A percentile compares a stretch with the other conserved stretches of the same genome.
phyloP scores from a whole-genome alignment of 2,888 invertebrate genomes.

The Glyphotaelius pellucidus region DNA sequence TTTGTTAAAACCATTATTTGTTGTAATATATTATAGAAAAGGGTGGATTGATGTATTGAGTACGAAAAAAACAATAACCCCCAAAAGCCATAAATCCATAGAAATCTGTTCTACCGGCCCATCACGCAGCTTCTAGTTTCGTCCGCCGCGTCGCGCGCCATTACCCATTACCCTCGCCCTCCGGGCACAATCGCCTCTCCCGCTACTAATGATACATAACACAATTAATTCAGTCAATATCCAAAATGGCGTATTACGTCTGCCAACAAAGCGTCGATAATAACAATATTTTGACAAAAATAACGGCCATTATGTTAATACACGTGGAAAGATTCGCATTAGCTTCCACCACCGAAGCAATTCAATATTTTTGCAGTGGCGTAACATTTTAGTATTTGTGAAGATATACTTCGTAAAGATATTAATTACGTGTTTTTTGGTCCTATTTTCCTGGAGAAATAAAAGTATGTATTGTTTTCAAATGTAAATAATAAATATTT shows the following conservation, averaged over 20 bases:
- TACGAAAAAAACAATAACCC: conserved; percentile 40
- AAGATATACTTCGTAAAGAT: no score
- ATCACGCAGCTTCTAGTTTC: conserved; percentile 46
- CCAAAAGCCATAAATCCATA: conserved; percentile 29
- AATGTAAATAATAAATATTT: no score
- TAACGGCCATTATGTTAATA: conserved; percentile 65
- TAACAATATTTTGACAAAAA: conserved; percentile 66
- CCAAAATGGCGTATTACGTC: conserved; percentile 48
- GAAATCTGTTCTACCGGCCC: conserved; percentile 28
- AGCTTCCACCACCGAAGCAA: conserved; percentile 43
- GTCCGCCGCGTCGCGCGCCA: conserved; percentile 62
- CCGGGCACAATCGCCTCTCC: conserved; percentile 50
- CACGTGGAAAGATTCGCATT: conserved; percentile 62
- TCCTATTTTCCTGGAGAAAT: no score
- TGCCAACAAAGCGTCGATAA: conserved; percentile 58
- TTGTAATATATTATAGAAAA: not conserved
- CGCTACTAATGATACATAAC: conserved; percentile 61
- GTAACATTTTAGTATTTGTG: not conserved
- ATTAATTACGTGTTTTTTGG: no score
- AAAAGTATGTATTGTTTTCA: no score
- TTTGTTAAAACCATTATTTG: not conserved
- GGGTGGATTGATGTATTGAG: conserved; percentile 27
- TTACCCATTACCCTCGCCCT: conserved; percentile 63
- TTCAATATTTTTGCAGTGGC: conserved; percentile 58
- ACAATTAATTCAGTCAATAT: conserved; percentile 64